phyloP scores from a whole-genome alignment of 2,797 vertebrate genomes.

The Onychomys torridus region DNA sequence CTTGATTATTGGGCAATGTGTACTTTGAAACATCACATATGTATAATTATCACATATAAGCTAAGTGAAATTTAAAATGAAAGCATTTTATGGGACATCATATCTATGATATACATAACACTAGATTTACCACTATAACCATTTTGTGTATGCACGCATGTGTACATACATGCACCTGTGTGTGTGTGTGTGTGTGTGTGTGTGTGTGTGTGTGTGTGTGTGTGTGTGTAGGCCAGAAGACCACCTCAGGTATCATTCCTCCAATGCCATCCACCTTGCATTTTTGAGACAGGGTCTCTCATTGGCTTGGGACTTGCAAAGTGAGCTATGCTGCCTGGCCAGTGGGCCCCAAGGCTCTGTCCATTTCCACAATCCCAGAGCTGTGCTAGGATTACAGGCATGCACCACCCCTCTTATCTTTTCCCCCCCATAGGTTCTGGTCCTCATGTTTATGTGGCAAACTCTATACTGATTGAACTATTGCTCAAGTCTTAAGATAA shows the following conservation, averaged over 20 bases:
- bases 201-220: neutral
- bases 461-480: neutral
- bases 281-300: neutral
- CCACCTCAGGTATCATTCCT: neutral
- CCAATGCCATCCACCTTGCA: neutral
- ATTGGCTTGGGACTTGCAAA: neutral
- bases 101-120: neutral
- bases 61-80: neutral
- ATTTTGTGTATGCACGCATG: too few relatives aligned
- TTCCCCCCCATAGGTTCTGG: neutral
- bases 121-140: neutral
- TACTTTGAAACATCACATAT: neutral
- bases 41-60: neutral
- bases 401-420: neutral
- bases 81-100: neutral
- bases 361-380: neutral
- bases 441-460: neutral
- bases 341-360: neutral
- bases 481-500: neutral
- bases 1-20: neutral
- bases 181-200: neutral
- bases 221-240: neutral
- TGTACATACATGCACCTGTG: too few relatives aligned
- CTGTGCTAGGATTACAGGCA: neutral
- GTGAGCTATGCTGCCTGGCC: neutral